Conservation (phyloP, 37 sponge, comb jelly and placozoan species). For the Halisarca cf. caerulea region DNA sequence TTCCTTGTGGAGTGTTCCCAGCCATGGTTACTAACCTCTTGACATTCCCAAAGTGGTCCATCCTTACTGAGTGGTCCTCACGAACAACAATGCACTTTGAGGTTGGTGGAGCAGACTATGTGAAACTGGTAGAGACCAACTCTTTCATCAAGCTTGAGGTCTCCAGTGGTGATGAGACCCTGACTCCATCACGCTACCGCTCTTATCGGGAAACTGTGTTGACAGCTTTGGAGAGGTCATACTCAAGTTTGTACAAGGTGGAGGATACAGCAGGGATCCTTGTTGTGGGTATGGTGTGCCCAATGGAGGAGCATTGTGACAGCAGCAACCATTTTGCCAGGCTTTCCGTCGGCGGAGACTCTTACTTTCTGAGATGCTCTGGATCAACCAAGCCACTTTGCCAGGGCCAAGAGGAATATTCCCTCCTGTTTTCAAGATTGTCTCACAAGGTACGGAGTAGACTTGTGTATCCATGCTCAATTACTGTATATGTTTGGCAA, state of each 20-base stretch:
- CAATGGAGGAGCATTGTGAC: background rate
- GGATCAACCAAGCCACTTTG: no score
- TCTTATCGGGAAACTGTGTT: background rate
- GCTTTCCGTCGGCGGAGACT: no score
- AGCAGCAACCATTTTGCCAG: no score
- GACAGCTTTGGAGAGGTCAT: background rate
- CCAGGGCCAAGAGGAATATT: no score
- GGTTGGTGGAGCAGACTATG: background rate
- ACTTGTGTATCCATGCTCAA: no score
- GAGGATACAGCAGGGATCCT: constrained; percentile 8
- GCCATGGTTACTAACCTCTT: background rate
- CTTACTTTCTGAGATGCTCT: no score
- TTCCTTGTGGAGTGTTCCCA: constrained; percentile 15
- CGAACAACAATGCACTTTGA: background rate
- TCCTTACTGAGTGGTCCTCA: background rate
- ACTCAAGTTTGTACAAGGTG: background rate
- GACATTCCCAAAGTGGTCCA: background rate
- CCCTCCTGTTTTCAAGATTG: no score
- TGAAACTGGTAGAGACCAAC: constrained; percentile 1
- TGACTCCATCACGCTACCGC: background rate
- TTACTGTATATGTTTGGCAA: no score
- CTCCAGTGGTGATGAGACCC: background rate
- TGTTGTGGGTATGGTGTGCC: background rate
- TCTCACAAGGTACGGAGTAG: no score
- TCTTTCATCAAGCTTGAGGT: constrained; percentile 5